A percentile compares a stretch with the other conserved stretches of the same genome.
Evolutionary conservation across 2,797 vertebrate species (phyloP).

Genomic region (Eulemur rubriventer): DNA sequence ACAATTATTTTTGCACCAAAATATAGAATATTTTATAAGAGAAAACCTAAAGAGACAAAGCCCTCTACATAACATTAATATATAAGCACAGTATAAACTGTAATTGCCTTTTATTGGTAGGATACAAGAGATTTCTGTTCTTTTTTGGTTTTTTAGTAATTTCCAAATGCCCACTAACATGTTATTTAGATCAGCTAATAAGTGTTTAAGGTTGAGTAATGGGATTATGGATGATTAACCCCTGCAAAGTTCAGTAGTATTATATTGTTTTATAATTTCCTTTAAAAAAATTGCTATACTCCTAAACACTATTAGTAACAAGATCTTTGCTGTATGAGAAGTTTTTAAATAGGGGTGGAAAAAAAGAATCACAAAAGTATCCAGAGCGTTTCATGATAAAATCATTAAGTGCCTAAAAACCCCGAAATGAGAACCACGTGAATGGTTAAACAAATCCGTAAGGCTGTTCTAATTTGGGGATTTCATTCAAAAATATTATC

Average conservation of each 20-base stretch:
- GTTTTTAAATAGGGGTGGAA: not conserved
- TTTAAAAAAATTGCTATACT: not conserved
- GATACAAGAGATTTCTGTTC: not conserved
- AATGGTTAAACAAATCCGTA: not conserved
- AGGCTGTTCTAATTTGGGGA: not conserved
- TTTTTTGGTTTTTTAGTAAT: not conserved
- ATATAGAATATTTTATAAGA: not conserved
- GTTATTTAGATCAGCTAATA: not conserved
- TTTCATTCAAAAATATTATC: not conserved
- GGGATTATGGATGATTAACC: not conserved
- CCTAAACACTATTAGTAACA: not conserved
- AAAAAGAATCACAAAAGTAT: not conserved
- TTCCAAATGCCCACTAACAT: not conserved
- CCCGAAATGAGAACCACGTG: not conserved
- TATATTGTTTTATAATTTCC: not conserved
- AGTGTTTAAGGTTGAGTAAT: not conserved
- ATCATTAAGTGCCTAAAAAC: not conserved
- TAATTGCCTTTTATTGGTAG: not conserved
- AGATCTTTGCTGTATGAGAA: not conserved
- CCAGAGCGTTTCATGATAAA: not conserved
- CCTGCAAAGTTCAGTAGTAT: not conserved
- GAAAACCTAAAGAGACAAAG: not conserved
- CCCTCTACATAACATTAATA: not conserved
- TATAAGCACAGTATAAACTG: not conserved
- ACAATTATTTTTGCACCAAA: not conserved